Percentiles rank a stretch among this genome's conserved stretches.
Conservation (phyloP, 2,797 vertebrate genomes). For the Microchirus variegatus region DNA sequence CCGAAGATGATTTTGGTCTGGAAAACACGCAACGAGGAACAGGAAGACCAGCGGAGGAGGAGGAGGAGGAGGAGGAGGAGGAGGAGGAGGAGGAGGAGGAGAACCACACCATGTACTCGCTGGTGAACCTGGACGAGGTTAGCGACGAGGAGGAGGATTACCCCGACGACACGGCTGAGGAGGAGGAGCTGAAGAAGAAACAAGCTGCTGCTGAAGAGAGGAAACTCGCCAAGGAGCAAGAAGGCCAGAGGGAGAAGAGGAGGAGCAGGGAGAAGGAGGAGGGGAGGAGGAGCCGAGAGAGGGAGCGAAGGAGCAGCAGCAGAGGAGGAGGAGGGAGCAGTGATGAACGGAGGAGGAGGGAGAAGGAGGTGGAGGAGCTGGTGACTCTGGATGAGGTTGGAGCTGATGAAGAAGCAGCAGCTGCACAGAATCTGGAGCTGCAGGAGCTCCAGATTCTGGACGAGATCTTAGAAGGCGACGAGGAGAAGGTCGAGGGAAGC, state of each 20-base stretch:
- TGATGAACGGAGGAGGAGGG: conserved; percentile 32
- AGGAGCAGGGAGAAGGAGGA: conserved; percentile 60
- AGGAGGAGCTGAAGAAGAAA: conserved; percentile 40
- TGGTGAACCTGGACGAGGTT: conserved; percentile 3
- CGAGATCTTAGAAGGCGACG: conserved; percentile 83
- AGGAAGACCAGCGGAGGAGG: not conserved
- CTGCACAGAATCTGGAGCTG: conserved; percentile 33
- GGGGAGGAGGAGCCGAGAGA: not conserved
- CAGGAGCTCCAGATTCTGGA: conserved; percentile 87
- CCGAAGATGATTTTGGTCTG: not conserved
- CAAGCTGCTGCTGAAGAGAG: conserved; percentile 26
- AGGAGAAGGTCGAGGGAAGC: conserved; percentile 27
- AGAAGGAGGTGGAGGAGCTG: conserved; percentile 33
- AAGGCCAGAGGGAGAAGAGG: conserved; percentile 24
- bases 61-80: too few species aligned
- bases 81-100: too few species aligned
- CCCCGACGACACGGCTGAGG: not conserved
- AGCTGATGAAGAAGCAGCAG: conserved; percentile 47
- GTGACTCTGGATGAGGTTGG: conserved; percentile 78
- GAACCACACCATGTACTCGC: not conserved
- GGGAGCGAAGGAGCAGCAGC: conserved; percentile 11
- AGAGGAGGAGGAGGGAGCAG: not conserved
- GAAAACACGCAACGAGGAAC: not conserved
- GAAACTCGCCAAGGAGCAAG: conserved; percentile 30
- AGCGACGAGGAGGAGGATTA: conserved; percentile 5